Percentiles rank a stretch among this genome's conserved stretches.
phyloP scores from a whole-genome alignment of 2,888 invertebrate genomes.

The Amiota communis region DNA sequence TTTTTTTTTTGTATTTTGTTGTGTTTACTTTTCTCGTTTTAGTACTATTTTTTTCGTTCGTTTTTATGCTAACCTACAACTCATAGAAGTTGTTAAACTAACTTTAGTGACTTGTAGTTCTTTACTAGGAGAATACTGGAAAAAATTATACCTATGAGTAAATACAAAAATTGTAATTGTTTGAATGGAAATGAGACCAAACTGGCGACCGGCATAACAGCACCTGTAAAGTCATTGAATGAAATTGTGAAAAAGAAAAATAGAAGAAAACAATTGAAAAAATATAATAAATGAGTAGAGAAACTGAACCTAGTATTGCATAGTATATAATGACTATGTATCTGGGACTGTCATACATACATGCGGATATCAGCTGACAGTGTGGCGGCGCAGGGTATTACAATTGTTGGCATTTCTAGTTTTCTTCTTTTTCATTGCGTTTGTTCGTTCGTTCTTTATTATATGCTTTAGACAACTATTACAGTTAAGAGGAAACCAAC shows the following conservation, averaged over 20 bases:
- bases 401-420: background rate
- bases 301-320: background rate
- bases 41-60: background rate
- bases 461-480: too few relatives aligned
- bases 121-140: background rate
- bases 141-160: too few relatives aligned
- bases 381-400: background rate
- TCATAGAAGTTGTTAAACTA: conserved; percentile 52
- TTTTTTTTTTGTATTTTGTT: background rate
- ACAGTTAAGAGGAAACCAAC: too few relatives aligned
- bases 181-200: background rate
- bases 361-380: conserved; percentile 12
- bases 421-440: conserved; percentile 7
- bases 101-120: conserved; percentile 57
- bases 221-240: background rate
- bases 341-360: background rate
- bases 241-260: background rate
- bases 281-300: background rate
- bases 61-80: conserved; percentile 33
- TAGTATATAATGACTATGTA: background rate
- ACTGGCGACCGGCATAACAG: background rate
- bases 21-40: background rate
- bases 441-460: background rate
- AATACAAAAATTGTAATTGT: background rate
- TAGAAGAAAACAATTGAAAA: background rate